Evolutionary conservation across 1,140 invertebrate genomes (phyloP).

Genomic region (Hylyphantes graminicola): DNA sequence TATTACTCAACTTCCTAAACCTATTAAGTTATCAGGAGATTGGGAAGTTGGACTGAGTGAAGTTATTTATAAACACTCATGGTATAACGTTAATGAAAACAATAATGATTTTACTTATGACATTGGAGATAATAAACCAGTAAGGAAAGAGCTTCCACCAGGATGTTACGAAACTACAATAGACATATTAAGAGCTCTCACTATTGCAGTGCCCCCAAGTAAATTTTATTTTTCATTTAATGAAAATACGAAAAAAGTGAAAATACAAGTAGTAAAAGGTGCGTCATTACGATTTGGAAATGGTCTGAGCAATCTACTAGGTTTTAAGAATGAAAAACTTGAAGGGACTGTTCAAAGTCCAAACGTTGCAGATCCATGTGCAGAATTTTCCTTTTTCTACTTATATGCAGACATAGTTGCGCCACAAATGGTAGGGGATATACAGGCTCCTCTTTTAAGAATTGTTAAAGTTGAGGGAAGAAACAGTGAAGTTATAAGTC

Average conservation of each 20-base stretch:
- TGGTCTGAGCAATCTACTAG: neutral
- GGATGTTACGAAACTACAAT: conserved; percentile 4
- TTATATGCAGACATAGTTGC: neutral
- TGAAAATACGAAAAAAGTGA: neutral
- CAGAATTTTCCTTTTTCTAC: neutral
- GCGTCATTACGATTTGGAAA: neutral
- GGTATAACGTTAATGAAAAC: conserved; percentile 8
- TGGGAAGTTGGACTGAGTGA: conserved; percentile 19
- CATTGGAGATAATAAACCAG: neutral
- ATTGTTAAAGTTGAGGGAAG: neutral
- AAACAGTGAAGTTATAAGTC: conserved; percentile 23
- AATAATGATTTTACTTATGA: neutral
- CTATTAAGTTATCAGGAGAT: neutral
- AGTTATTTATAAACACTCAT: conserved; percentile 12
- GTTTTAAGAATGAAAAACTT: neutral
- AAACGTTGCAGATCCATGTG: neutral
- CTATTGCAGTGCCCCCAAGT: neutral
- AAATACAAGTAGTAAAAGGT: neutral
- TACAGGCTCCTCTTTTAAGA: conserved; percentile 12
- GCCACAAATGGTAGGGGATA: conserved; percentile 16
- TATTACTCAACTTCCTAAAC: neutral
- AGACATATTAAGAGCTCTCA: neutral
- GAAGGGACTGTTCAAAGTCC: neutral
- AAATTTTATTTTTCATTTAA: neutral
- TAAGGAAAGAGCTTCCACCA: neutral